Conservation (phyloP, 2,888 invertebrate genomes). For the Dromius quadrimaculatus region DNA sequence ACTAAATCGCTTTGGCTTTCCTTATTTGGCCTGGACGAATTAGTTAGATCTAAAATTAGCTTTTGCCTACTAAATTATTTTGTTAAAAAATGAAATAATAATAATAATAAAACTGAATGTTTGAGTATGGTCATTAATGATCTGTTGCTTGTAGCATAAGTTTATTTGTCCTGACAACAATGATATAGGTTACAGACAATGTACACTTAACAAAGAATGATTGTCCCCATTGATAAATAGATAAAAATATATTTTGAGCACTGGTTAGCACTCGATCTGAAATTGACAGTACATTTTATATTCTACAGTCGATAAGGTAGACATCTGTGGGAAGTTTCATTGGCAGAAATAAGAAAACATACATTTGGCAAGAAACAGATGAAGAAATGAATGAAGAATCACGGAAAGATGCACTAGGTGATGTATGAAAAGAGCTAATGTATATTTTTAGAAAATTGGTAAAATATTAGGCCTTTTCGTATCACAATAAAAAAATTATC, state of each 20-base stretch:
- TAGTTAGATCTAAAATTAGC: no score
- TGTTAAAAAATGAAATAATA: no score
- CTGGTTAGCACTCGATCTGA: slow-evolving; percentile 2
- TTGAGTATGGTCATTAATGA: no score
- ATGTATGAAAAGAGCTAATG: slow-evolving; percentile 5
- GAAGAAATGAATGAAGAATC: background rate
- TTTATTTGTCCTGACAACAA: slow-evolving; percentile 47
- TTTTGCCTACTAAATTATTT: no score
- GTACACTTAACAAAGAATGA: slow-evolving; percentile 49
- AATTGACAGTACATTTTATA: slow-evolving; percentile 44
- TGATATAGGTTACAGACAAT: slow-evolving; percentile 47
- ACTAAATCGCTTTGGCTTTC: no score
- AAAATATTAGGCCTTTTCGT: slow-evolving; percentile 17
- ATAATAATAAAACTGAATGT: no score
- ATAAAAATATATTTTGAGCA: slow-evolving; percentile 49
- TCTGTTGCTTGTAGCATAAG: slow-evolving; percentile 20
- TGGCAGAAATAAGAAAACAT: slow-evolving; percentile 1
- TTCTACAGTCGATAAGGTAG: slow-evolving; percentile 39
- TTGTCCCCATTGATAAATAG: slow-evolving; percentile 52
- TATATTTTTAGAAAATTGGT: slow-evolving; percentile 28
- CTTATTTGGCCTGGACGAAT: no score
- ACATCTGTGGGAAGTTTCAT: slow-evolving; percentile 35
- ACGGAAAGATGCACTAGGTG: background rate
- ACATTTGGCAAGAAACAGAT: background rate
- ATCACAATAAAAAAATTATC: slow-evolving; percentile 16